Evolutionary conservation across 2,113 vertebrate species (phyloP).

Genomic region (Acinonyx jubatus): DNA sequence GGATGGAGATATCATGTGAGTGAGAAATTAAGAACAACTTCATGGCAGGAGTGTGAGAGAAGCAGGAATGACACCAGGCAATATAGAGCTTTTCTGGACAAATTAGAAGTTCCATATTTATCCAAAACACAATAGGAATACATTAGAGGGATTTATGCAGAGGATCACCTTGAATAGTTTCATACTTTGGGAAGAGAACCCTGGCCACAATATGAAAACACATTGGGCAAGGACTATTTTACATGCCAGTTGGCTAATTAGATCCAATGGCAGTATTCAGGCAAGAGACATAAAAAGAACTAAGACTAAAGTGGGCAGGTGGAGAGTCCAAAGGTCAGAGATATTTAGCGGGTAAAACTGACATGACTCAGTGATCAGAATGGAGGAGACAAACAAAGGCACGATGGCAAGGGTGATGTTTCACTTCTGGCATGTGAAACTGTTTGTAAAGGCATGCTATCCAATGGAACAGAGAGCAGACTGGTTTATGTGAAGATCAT

Average conservation of each 20-base stretch:
- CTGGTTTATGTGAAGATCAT: not conserved
- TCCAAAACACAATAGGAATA: not conserved
- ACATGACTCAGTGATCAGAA: not conserved
- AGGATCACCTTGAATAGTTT: not conserved
- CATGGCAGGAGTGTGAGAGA: not conserved
- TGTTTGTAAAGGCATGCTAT: not conserved
- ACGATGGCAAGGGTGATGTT: not conserved
- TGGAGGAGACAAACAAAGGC: not conserved
- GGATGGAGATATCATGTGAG: not conserved
- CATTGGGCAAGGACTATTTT: not conserved
- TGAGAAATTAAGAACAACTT: not conserved
- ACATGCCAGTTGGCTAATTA: not conserved
- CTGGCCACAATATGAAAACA: not conserved
- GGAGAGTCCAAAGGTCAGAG: not conserved
- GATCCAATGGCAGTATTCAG: not conserved
- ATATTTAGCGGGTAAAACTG: not conserved
- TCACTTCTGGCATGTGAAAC: not conserved
- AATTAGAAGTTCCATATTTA: not conserved
- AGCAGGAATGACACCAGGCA: not conserved
- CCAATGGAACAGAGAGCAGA: not conserved
- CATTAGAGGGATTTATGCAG: not conserved
- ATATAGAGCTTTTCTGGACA: not conserved
- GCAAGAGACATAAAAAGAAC: not conserved
- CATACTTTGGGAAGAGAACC: not conserved
- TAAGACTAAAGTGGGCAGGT: not conserved